These are phyloP conservation scores for Brachyhypopomus gauderio DNA, from an alignment of 2,113 vertebrate genomes.

Conservation along the genomic window DNA sequence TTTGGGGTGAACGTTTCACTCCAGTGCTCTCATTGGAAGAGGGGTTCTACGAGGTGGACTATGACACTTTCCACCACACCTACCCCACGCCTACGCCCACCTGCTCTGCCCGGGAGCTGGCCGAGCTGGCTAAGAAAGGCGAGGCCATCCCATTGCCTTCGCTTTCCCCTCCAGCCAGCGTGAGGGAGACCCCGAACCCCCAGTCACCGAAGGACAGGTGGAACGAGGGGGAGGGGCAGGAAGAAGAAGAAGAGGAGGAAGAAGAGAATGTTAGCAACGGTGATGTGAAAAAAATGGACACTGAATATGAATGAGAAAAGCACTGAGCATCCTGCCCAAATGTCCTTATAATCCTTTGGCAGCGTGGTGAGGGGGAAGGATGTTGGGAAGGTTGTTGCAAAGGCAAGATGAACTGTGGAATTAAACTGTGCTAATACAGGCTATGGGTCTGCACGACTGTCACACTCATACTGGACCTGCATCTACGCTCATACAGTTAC, in stretches of 20 bases:
- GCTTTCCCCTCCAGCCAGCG: slow-evolving; percentile 28
- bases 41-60: slow-evolving; percentile 84
- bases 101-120: slow-evolving; percentile 79
- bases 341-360: neutral
- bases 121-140: slow-evolving; percentile 64
- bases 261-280: slow-evolving; percentile 59
- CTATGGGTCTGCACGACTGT: neutral
- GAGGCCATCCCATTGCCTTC: slow-evolving; percentile 56
- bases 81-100: slow-evolving; percentile 81
- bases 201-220: slow-evolving; percentile 14
- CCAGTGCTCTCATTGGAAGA: slow-evolving; percentile 82
- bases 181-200: neutral
- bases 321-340: neutral
- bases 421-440: neutral
- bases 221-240: slow-evolving; percentile 9
- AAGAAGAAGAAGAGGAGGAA: slow-evolving; percentile 36
- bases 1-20: slow-evolving; percentile 83
- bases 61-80: slow-evolving; percentile 82
- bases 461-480: neutral
- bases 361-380: too few species aligned
- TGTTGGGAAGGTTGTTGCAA: too few species aligned
- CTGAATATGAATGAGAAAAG: slow-evolving; percentile 32
- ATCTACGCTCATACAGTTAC: neutral
- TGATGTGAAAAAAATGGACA: slow-evolving; percentile 55
- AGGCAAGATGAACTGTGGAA: neutral